A percentile compares a stretch with the other conserved stretches of the same genome.
Conservation (phyloP, 2,888 invertebrate species). For the Cheilosia grossa region DNA sequence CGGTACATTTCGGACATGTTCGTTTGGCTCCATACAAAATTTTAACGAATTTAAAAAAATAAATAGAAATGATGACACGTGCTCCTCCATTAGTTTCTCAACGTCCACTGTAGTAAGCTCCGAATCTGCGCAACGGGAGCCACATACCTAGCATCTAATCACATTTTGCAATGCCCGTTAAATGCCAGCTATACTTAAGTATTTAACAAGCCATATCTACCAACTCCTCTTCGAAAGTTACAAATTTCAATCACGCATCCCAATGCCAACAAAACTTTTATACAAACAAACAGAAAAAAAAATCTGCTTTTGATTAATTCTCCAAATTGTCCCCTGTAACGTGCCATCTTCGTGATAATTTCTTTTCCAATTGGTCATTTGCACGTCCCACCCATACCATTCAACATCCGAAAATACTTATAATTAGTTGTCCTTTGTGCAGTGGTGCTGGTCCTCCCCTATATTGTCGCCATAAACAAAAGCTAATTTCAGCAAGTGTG, state of each 20-base stretch:
- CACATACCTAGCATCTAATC: no score
- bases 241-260: not conserved
- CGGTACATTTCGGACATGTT: no score
- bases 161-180: no score
- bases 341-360: conserved; percentile 61
- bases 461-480: conserved; percentile 73
- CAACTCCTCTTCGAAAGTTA: not conserved
- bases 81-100: no score
- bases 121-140: no score
- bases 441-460: conserved; percentile 40
- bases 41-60: no score
- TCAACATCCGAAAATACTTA: conserved; percentile 62
- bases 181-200: no score
- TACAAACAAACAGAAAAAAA: not conserved
- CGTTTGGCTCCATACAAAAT: no score
- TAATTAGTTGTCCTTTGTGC: conserved; percentile 72
- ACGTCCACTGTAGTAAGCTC: no score
- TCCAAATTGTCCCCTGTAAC: conserved; percentile 54
- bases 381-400: conserved; percentile 61
- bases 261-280: not conserved
- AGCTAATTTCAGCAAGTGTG: conserved; percentile 72
- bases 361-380: conserved; percentile 70
- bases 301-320: conserved; percentile 61
- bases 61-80: no score
- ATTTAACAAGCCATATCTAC: not conserved